These are phyloP conservation scores for Argyresthia albistria DNA, from an alignment of 2,888 invertebrate species.

Conservation along the genomic window DNA sequence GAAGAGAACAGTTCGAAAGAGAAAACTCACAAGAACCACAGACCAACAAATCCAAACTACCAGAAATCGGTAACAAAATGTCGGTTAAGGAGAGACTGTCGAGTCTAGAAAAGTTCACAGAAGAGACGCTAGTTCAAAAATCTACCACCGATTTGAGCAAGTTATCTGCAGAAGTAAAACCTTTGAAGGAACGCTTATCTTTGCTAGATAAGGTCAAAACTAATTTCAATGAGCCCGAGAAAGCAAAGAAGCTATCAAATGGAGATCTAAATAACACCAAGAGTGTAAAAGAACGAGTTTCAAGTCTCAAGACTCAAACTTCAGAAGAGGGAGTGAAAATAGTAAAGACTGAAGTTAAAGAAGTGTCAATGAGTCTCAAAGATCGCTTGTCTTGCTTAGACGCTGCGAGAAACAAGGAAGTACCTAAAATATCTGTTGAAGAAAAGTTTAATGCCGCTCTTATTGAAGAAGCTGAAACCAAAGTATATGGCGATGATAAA, in stretches of 20 bases:
- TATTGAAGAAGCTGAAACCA: constrained; percentile 36
- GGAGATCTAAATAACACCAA: constrained; percentile 52
- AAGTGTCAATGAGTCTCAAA: constrained; percentile 66
- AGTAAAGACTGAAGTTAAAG: constrained; percentile 53
- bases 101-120: constrained; percentile 77
- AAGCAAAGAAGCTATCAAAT: constrained; percentile 54
- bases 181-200: constrained; percentile 75
- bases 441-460: constrained; percentile 21
- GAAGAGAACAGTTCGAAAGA: constrained; percentile 87
- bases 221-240: constrained; percentile 53
- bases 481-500: constrained; percentile 27
- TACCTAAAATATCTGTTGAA: constrained; percentile 54
- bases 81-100: constrained; percentile 82
- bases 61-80: constrained; percentile 77
- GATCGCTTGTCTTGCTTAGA: constrained; percentile 67
- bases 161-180: constrained; percentile 74
- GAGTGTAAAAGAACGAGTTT: constrained; percentile 62
- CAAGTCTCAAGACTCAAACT: constrained; percentile 55
- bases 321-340: constrained; percentile 53
- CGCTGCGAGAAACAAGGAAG: constrained; percentile 61
- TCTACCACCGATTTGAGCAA: constrained; percentile 58
- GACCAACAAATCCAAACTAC: constrained; percentile 64
- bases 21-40: constrained; percentile 70
- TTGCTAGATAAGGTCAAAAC: constrained; percentile 73
- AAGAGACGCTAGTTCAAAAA: constrained; percentile 61